Evolutionary conservation across 2,888 invertebrate genomes (phyloP), one percentile per base, ranked within the genome.

Genomic region (Sisyra nigra): DNA sequence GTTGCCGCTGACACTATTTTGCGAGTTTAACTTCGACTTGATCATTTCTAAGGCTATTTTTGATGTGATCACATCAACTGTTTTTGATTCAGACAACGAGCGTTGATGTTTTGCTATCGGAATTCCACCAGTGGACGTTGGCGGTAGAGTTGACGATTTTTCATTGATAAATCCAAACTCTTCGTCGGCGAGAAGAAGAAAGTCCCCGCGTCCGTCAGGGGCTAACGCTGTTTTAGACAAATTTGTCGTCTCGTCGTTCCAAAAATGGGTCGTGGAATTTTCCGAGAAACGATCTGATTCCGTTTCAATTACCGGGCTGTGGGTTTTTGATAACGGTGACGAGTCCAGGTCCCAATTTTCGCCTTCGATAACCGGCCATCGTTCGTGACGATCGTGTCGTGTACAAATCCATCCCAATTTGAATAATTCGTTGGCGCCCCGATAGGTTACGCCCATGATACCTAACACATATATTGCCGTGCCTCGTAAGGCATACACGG

Each of bases 401-500:
- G 85, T 79, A 53, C 81, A 76, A 45, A 79, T 61, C 83, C 83
- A 84, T 52, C 80, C 80, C 52, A 76, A 65, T 58, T 82, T 76
- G 37, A 74, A 68, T 3, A 94, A 67, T 41, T 77, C 62, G 57
- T 87, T 83, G 2, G 87, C 87, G 3, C 94, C 94, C 44, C 77
- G 73, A 49, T 75, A 75, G 0, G 89, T 92, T 45, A 83, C 82
- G 1, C 84, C 84, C 38, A 94, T 72, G 29, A 94, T 68, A 18
- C 89, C 84, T n/a, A 91, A 67, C 5, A 81, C 80, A 58, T 87
- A 89, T 62, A 89, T 85, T 1, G 91, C 86, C 1, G 91, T 89
- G 2, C 89, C 91, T 47, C 92, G 72, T 40, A 96, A 72, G 1
- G 92, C 84, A 57, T 91, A 89, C 33, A 93, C 83, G 3, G 78